Evolutionary conservation across 2,888 invertebrate genomes (phyloP), one percentile per base, ranked within the genome.

Genomic region (Ornithoptera priamus): DNA sequence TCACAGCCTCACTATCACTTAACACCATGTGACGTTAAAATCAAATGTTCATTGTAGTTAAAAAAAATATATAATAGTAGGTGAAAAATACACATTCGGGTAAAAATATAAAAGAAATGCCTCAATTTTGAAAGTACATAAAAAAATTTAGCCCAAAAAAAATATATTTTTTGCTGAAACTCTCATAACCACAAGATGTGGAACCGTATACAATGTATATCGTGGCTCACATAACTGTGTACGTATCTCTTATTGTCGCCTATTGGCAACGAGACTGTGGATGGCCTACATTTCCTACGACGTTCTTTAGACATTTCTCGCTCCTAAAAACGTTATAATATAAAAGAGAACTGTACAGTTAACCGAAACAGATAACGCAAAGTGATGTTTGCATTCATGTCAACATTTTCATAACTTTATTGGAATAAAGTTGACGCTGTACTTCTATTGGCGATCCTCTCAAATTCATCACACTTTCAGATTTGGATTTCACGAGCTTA

Each of bases 211-310:
- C 18, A 65, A 69, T 56, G 59, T 64, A 60, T 61, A 56, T 57
- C 69, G 42, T 24, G 46, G 46, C 69, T 69, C 65, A 56, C 24
- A 65, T 65, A 69, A 62, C 39, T 62, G 62, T 62, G 24, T 42
- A 60, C 39, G 57, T 69, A 50, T 70, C 61, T 69, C 58, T 70
- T 62, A 66, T 69, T 66, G 69, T 70, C 65, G 69, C 58, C 66
- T 62, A 70, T 66, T 66, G 69, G 62, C 69, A 69, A 61, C 69
- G 57, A 65, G 61, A 57, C 57, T 65, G 65, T 60, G 53, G 69
- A 50, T 70, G 66, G 30, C 69, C 69, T 70, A 70, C 66, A 70
- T 70, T 70, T 70, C 62, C 69, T 64, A 50, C 66, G 62, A 50
- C 62, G 62, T n/a, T 69, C 46, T 30, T 62, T 58, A 65, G 62